phyloP scores from a whole-genome alignment of 2,888 invertebrate genomes.

The Heliothis peltigera region DNA sequence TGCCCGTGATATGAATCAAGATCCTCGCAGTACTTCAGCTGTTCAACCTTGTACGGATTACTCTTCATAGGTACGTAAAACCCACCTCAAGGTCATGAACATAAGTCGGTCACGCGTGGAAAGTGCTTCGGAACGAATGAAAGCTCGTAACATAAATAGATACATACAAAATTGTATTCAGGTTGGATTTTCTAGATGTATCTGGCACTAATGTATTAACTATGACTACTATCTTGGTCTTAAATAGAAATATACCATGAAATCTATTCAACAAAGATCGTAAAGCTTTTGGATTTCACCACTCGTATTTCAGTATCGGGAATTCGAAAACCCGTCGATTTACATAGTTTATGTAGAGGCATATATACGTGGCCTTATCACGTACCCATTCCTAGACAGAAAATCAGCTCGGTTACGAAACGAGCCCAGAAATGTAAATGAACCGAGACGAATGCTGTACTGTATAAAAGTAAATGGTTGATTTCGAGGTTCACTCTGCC shows the following conservation, averaged over 20 bases:
- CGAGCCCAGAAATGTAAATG: slow-evolving; percentile 65
- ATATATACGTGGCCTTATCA: slow-evolving; percentile 48
- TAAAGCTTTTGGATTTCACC: slow-evolving; percentile 28
- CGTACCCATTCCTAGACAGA: slow-evolving; percentile 52
- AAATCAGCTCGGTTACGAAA: slow-evolving; percentile 61
- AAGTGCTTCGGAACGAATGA: slow-evolving; percentile 12
- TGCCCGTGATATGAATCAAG: background rate
- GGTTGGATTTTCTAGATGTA: background rate
- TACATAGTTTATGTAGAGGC: slow-evolving; percentile 42
- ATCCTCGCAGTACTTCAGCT: slow-evolving; percentile 17
- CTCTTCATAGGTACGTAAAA: slow-evolving; percentile 28
- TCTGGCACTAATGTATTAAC: background rate
- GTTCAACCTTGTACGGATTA: slow-evolving; percentile 16
- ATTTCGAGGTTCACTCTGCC: slow-evolving; percentile 60
- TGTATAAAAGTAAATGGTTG: slow-evolving; percentile 69
- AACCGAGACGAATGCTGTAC: slow-evolving; percentile 65
- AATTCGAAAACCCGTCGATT: slow-evolving; percentile 46
- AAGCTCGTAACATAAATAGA: slow-evolving; percentile 13
- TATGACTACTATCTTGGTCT: slow-evolving; percentile 1
- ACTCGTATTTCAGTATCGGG: slow-evolving; percentile 40
- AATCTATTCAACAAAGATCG: slow-evolving; percentile 25
- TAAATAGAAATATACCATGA: slow-evolving; percentile 25
- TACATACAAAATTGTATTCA: background rate
- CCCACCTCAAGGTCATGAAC: slow-evolving; percentile 24
- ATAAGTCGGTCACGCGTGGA: slow-evolving; percentile 10